These are phyloP conservation scores for Scolanthus callimorphus DNA, from an alignment of 92 coral and sea anemone species.

Conservation along the genomic window DNA sequence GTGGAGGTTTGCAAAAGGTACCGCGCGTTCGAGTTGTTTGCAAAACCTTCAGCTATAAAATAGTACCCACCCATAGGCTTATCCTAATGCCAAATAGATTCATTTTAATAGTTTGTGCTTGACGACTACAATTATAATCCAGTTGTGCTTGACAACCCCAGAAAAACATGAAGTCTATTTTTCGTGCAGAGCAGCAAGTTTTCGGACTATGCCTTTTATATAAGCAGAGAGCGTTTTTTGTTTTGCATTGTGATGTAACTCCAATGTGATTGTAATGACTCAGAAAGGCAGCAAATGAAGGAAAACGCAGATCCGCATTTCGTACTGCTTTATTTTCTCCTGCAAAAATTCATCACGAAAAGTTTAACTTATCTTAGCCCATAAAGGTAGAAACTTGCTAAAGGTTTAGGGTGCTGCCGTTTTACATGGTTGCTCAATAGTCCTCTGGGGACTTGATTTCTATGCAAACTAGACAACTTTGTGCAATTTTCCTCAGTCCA, in stretches of 20 bases:
- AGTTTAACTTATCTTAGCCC: too few relatives aligned
- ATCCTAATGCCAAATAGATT: background rate
- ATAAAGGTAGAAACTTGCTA: too few relatives aligned
- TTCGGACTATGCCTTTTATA: background rate
- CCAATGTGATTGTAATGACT: background rate
- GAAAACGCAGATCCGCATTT: too few relatives aligned
- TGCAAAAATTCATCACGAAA: too few relatives aligned
- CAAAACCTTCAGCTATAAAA: background rate
- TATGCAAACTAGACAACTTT: conserved; percentile 21
- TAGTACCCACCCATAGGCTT: background rate
- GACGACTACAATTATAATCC: too few relatives aligned
- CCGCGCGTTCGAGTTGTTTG: background rate
- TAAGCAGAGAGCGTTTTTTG: background rate
- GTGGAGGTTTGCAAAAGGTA: background rate
- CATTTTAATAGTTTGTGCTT: too few relatives aligned
- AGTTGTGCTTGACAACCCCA: too few relatives aligned
- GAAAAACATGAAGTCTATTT: background rate
- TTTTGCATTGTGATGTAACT: background rate
- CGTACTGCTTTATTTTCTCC: too few relatives aligned
- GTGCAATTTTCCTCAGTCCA: conserved; percentile 28
- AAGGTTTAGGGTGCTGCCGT: too few relatives aligned
- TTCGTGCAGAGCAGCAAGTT: background rate
- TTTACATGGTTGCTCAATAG: too few relatives aligned
- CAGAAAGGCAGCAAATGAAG: too few relatives aligned
- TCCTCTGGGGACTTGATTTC: conserved; percentile 24